These are phyloP conservation scores for Gadus chalcogrammus DNA, from an alignment of 2,113 vertebrate genomes.

Conservation along the genomic window DNA sequence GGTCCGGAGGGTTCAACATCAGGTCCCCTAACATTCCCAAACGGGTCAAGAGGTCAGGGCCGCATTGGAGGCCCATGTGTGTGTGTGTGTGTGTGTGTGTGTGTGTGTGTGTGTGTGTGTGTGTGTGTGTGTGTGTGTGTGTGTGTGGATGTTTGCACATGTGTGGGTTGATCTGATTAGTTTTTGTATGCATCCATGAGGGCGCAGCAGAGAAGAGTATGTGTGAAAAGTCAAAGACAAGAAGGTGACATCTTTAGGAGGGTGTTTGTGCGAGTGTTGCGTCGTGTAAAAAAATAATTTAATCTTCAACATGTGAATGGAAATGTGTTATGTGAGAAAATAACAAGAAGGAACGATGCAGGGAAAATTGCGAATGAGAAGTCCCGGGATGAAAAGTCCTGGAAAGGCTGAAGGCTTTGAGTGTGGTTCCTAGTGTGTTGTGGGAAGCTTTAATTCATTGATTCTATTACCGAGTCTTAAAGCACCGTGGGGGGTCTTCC, in stretches of 20 bases:
- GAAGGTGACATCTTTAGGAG: background rate
- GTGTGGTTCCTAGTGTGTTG: background rate
- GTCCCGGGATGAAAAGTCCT: background rate
- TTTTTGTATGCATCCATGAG: background rate
- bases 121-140: too few relatives aligned
- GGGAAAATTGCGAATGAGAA: too few relatives aligned
- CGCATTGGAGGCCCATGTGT: slow-evolving; percentile 35
- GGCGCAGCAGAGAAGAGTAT: background rate
- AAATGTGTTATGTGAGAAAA: background rate
- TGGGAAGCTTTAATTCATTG: slow-evolving; percentile 2
- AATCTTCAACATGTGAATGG: background rate
- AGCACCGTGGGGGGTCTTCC: slow-evolving; percentile 14
- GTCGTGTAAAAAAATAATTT: background rate
- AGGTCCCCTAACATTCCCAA: slow-evolving; percentile 73
- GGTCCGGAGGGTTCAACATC: slow-evolving; percentile 66
- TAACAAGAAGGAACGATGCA: slow-evolving; percentile 21
- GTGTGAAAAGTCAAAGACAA: background rate
- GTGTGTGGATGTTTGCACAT: background rate
- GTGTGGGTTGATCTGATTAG: background rate
- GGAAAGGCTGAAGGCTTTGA: background rate
- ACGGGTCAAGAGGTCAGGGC: slow-evolving; percentile 68
- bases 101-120: background rate
- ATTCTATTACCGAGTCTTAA: slow-evolving; percentile 2
- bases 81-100: slow-evolving; percentile 45
- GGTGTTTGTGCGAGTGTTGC: too few relatives aligned